These are phyloP conservation scores for Stichopus horrens DNA, from an alignment of 53 echinoderm and acorn worm species.

Conservation along the genomic window DNA sequence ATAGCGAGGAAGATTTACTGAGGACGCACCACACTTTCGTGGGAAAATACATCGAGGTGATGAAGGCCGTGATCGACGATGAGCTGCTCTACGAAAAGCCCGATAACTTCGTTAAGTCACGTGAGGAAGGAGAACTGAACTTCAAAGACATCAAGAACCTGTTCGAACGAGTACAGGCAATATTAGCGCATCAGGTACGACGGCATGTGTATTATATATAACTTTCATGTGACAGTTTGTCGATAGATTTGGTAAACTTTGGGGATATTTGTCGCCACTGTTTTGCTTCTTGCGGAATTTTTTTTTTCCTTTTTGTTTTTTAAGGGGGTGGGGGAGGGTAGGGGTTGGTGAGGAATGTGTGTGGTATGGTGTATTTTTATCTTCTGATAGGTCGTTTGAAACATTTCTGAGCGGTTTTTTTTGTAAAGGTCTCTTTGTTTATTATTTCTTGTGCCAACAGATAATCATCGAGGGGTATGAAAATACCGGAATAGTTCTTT, in stretches of 20 bases:
- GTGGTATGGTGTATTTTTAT: too few relatives aligned
- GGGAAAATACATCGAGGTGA: background rate
- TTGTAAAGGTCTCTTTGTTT: too few relatives aligned
- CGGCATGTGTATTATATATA: background rate
- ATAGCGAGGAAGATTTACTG: background rate
- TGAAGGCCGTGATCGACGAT: constrained; percentile 19
- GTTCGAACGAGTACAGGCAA: background rate
- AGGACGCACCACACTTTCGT: constrained; percentile 10
- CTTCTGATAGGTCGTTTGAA: background rate
- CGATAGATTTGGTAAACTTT: too few relatives aligned
- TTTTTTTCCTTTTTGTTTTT: too few relatives aligned
- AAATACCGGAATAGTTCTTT: background rate
- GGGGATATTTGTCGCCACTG: too few relatives aligned
- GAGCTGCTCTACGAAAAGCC: constrained; percentile 1
- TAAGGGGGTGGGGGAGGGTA: background rate
- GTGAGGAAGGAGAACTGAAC: background rate
- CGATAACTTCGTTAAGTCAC: constrained; percentile 1
- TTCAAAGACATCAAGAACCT: background rate
- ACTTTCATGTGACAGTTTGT: too few relatives aligned
- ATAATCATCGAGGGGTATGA: background rate
- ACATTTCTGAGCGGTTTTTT: too few relatives aligned
- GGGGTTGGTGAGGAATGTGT: background rate
- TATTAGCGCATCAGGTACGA: background rate
- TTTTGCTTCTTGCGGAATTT: too few relatives aligned
- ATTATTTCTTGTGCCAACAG: background rate